Conservation (phyloP, 2,888 invertebrate species). For the Amblyjoppa fuscipennis region DNA sequence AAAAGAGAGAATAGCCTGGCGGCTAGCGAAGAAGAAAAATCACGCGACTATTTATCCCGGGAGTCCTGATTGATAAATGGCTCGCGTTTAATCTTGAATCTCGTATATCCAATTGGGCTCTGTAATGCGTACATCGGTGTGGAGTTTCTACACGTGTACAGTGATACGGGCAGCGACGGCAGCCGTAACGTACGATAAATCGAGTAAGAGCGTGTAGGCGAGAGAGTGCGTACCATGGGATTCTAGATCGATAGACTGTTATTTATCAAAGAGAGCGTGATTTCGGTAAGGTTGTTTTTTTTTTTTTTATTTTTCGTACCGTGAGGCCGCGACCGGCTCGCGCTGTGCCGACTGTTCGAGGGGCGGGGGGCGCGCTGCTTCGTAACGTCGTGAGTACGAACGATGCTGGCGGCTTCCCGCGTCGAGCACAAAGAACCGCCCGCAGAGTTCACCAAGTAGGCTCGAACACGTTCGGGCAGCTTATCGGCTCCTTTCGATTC, state of each 20-base stretch:
- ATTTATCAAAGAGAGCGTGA: slow-evolving; percentile 59
- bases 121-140: slow-evolving; percentile 40
- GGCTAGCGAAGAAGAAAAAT: slow-evolving; percentile 25
- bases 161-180: neutral
- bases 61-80: slow-evolving; percentile 43
- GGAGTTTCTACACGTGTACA: slow-evolving; percentile 20
- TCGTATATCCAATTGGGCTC: slow-evolving; percentile 39
- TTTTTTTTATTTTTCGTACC: neutral
- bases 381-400: neutral
- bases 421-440: slow-evolving; percentile 62
- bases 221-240: slow-evolving; percentile 36
- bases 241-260: slow-evolving; percentile 61
- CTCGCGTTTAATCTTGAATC: slow-evolving; percentile 48
- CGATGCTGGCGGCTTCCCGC: slow-evolving; percentile 52
- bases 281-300: slow-evolving; percentile 39
- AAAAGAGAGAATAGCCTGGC: neutral
- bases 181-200: slow-evolving; percentile 16
- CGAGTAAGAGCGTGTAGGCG: slow-evolving; percentile 9
- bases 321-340: neutral
- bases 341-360: slow-evolving; percentile 7
- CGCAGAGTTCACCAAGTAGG: slow-evolving; percentile 52
- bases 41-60: slow-evolving; percentile 36
- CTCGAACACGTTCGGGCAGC: slow-evolving; percentile 41
- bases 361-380: neutral
- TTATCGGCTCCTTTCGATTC: slow-evolving; percentile 60